Evolutionary conservation across 2,113 vertebrate genomes (phyloP).

Genomic region (Turnix velox): DNA sequence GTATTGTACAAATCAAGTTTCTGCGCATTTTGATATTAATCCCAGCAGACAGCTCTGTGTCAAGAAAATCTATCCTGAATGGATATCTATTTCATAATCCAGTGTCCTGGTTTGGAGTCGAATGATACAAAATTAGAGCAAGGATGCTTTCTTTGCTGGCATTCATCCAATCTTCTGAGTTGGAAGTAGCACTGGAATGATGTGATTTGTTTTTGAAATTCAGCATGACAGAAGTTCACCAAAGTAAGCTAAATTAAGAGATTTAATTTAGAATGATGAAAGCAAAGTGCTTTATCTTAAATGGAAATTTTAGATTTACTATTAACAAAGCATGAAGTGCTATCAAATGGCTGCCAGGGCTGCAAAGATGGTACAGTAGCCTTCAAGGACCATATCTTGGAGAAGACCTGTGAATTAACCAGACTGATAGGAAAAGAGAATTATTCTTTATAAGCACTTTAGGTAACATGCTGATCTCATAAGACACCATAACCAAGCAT

Average conservation of each 20-base stretch:
- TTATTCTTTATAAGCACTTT: neutral
- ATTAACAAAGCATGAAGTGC: neutral
- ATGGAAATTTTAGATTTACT: neutral
- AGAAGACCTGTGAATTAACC: neutral
- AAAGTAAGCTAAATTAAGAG: neutral
- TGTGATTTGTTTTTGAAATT: neutral
- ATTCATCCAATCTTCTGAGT: neutral
- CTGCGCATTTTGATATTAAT: neutral
- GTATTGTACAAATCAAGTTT: neutral
- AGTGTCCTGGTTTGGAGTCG: neutral
- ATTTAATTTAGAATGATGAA: neutral
- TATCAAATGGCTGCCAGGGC: neutral
- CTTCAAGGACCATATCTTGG: neutral
- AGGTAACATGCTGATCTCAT: too few relatives aligned
- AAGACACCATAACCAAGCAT: neutral
- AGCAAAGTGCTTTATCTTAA: neutral
- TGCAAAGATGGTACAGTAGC: neutral
- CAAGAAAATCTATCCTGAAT: neutral
- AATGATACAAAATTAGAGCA: neutral
- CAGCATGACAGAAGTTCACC: neutral
- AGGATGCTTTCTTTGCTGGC: neutral
- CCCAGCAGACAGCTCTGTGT: neutral
- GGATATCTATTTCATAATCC: neutral
- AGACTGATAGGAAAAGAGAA: neutral
- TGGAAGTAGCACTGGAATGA: neutral